Evolutionary conservation across 2,888 invertebrate species (phyloP).

Genomic region (Lochmaea capreae): DNA sequence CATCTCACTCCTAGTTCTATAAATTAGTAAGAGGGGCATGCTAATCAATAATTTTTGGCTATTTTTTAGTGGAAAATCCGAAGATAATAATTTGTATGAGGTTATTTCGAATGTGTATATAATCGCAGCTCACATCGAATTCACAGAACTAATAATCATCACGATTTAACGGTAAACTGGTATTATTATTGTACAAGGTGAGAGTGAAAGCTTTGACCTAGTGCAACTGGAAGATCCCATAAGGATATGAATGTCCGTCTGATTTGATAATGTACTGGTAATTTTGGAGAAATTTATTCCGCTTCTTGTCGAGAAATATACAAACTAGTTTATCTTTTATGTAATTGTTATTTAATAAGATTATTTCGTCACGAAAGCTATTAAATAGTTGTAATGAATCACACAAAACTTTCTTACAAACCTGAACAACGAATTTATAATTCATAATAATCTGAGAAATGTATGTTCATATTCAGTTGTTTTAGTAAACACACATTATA

Average conservation of each 20-base stretch:
- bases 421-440: no score
- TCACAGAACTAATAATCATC: neutral
- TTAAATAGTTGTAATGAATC: neutral
- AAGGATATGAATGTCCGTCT: conserved; percentile 25
- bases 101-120: neutral
- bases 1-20: no score
- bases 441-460: no score
- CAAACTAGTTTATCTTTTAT: neutral
- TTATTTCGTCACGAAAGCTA: neutral
- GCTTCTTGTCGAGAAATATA: conserved; percentile 1
- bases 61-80: no score
- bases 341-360: neutral
- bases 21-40: no score
- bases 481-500: no score
- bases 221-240: conserved; percentile 21
- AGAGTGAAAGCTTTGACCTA: conserved; percentile 28
- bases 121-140: neutral
- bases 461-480: no score
- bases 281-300: conserved; percentile 25
- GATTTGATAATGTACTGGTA: conserved; percentile 27
- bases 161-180: neutral
- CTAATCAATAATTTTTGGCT: no score
- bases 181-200: neutral
- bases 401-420: neutral
- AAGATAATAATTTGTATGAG: no score